These are phyloP conservation scores for Balearica regulorum DNA, from an alignment of 2,797 vertebrate species.

Conservation along the genomic window DNA sequence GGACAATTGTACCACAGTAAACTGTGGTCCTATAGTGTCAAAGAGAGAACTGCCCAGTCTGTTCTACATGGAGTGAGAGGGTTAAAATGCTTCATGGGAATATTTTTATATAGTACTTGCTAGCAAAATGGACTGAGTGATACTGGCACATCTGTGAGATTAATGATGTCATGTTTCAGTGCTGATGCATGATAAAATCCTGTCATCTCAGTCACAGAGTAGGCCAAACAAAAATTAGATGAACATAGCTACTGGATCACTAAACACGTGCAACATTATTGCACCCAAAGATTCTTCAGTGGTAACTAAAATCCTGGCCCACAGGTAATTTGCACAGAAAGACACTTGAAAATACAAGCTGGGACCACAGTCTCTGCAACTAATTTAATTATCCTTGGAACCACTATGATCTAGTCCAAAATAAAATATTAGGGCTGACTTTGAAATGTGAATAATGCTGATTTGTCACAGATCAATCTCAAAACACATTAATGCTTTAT, in stretches of 20 bases:
- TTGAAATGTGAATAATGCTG: conserved; percentile 44
- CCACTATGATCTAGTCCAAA: not conserved
- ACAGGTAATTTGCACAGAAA: conserved; percentile 5
- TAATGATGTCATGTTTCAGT: not conserved
- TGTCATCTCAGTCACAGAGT: not conserved
- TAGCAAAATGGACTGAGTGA: not conserved
- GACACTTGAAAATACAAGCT: conserved; percentile 19
- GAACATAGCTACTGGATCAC: not conserved
- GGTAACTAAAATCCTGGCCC: not conserved
- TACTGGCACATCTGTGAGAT: not conserved
- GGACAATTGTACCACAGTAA: not conserved
- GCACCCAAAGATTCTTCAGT: not conserved
- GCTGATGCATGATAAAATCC: conserved; percentile 2
- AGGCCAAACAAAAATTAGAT: conserved; percentile 7
- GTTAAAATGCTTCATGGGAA: not conserved
- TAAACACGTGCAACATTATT: not conserved
- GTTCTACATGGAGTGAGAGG: not conserved
- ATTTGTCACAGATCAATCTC: not conserved
- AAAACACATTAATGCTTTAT: no score
- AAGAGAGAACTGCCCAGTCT: not conserved
- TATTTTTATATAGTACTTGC: not conserved
- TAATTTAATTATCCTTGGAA: conserved; percentile 35
- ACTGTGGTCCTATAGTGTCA: no score
- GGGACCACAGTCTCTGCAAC: conserved; percentile 17
- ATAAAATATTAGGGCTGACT: conserved; percentile 9